A percentile compares a stretch with the other conserved stretches of the same genome.
Evolutionary conservation across 2,888 invertebrate genomes (phyloP).

Genomic region (Phytoseiulus persimilis): DNA sequence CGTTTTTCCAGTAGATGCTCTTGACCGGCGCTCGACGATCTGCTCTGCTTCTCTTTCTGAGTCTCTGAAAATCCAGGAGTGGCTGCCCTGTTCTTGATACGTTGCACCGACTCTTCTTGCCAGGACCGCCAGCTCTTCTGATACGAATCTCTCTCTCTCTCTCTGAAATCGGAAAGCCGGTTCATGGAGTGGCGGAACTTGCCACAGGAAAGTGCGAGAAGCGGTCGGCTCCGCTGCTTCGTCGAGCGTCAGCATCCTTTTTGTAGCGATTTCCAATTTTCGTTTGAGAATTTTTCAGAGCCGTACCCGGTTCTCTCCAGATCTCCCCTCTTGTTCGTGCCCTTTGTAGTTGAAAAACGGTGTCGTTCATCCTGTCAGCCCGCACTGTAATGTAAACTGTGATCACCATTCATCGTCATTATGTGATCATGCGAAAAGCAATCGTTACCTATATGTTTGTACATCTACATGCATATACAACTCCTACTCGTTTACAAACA

Average conservation of each 20-base stretch:
- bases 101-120: not conserved
- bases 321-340: not conserved
- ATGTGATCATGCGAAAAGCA: conserved; percentile 5
- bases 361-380: not conserved
- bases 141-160: no score
- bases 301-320: not conserved
- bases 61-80: no score
- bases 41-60: not conserved
- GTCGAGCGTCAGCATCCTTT: not conserved
- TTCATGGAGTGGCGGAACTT: not conserved
- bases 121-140: no score
- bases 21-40: not conserved
- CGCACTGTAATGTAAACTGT: not conserved
- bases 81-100: not conserved
- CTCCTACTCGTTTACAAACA: not conserved
- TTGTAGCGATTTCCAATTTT: not conserved
- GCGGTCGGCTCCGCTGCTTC: not conserved
- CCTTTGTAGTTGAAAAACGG: not conserved
- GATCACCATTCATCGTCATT: not conserved
- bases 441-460: not conserved
- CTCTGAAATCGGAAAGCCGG: no score
- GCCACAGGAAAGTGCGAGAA: not conserved
- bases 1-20: not conserved
- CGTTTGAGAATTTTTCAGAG: no score
- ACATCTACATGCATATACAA: conserved; percentile 5